A percentile compares a stretch with the other conserved stretches of the same genome.
Evolutionary conservation across 2,797 vertebrate species (phyloP).

Genomic region (Loris lydekkerianus): DNA sequence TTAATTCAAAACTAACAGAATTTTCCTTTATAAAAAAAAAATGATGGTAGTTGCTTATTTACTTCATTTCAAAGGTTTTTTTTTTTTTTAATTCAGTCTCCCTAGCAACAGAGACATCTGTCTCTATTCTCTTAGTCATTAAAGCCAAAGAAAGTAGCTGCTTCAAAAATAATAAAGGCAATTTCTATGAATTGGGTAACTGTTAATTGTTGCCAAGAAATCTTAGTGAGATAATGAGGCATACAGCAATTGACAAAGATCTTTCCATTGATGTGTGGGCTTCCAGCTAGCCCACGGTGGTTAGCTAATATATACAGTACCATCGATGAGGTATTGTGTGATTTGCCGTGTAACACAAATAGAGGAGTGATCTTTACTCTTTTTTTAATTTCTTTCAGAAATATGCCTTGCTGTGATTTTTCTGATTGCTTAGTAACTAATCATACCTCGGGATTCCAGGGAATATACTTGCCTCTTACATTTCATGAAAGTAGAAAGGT

Average conservation of each 20-base stretch:
- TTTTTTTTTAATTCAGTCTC: slow-evolving; percentile 85
- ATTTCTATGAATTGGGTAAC: slow-evolving; percentile 87
- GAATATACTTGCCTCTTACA: slow-evolving; percentile 66
- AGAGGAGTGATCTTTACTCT: slow-evolving; percentile 83
- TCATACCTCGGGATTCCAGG: slow-evolving; percentile 82
- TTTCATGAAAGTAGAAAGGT: slow-evolving; percentile 80
- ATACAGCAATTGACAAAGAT: slow-evolving; percentile 87
- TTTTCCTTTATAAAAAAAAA: slow-evolving; percentile 79
- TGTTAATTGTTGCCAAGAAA: slow-evolving; percentile 90
- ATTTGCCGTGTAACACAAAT: slow-evolving; percentile 79
- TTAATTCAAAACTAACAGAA: slow-evolving; percentile 84
- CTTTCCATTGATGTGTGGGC: slow-evolving; percentile 86
- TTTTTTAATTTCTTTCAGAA: slow-evolving; percentile 84
- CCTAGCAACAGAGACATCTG: slow-evolving; percentile 91
- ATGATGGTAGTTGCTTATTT: slow-evolving; percentile 86
- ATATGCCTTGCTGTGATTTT: slow-evolving; percentile 75
- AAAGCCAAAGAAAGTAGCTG: slow-evolving; percentile 88
- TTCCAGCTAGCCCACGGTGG: slow-evolving; percentile 84
- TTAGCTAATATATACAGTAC: slow-evolving; percentile 85
- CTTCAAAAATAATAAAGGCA: slow-evolving; percentile 89
- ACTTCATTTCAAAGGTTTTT: slow-evolving; percentile 84
- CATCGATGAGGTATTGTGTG: slow-evolving; percentile 73
- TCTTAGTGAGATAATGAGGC: slow-evolving; percentile 88
- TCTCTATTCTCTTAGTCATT: slow-evolving; percentile 90
- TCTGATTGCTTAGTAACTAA: slow-evolving; percentile 81